These are phyloP conservation scores for Leptinotarsa tumamoca DNA, from an alignment of 2,888 invertebrate species.

Conservation along the genomic window DNA sequence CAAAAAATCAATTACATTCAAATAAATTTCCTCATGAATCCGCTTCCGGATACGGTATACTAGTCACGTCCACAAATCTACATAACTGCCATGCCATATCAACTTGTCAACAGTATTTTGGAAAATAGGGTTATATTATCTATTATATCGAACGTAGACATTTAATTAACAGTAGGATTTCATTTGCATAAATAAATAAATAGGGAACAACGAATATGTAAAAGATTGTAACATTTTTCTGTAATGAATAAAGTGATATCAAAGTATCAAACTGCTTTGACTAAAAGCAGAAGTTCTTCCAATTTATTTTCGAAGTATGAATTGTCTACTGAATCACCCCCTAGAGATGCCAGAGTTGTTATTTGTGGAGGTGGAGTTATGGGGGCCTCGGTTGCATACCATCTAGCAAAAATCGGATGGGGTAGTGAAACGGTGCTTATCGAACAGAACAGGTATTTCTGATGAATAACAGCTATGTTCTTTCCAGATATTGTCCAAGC, in stretches of 20 bases:
- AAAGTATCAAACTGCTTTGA: conserved; percentile 26
- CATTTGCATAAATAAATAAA: neutral
- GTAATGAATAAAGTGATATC: conserved; percentile 34
- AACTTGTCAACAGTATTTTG: neutral
- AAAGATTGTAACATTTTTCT: neutral
- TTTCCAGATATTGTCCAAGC: too few species aligned
- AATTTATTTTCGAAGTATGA: conserved; percentile 25
- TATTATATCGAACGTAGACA: neutral
- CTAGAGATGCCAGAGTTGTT: conserved; percentile 77
- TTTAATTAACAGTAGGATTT: neutral
- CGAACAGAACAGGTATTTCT: conserved; percentile 82
- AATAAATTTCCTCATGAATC: too few species aligned
- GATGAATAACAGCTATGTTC: neutral
- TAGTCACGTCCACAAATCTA: neutral
- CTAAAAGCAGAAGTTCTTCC: conserved; percentile 25
- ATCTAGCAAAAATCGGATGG: conserved; percentile 86
- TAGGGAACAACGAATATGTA: conserved; percentile 4
- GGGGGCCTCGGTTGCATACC: conserved; percentile 93
- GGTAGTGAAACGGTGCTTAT: conserved; percentile 84
- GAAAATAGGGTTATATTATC: conserved; percentile 8
- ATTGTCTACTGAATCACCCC: conserved; percentile 56
- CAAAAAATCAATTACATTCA: too few species aligned
- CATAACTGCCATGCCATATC: too few species aligned
- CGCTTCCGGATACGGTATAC: neutral
- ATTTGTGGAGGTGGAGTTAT: conserved; percentile 94